Evolutionary conservation across 2,888 invertebrate species (phyloP).

Genomic region (Carpatolechia fugitivella): DNA sequence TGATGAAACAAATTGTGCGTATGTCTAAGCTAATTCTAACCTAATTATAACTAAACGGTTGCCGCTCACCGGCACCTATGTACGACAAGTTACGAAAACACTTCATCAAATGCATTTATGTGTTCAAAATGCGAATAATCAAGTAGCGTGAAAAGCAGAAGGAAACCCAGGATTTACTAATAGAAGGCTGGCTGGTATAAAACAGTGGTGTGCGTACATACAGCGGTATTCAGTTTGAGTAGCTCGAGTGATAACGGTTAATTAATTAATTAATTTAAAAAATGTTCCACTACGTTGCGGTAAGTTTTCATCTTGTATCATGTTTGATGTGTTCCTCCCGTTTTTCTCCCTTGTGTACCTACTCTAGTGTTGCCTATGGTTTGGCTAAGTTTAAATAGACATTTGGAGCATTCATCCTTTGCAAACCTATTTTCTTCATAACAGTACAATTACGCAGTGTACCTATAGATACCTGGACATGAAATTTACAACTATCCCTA

Average conservation of each 20-base stretch:
- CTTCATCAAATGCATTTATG: slow-evolving; percentile 29
- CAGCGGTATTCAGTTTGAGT: slow-evolving; percentile 31
- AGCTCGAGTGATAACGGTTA: slow-evolving; percentile 34
- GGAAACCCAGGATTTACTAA: slow-evolving; percentile 59
- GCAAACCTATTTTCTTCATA: too few species aligned
- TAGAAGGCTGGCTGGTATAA: slow-evolving; percentile 47
- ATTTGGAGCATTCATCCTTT: too few species aligned
- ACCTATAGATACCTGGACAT: too few species aligned
- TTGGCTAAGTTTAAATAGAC: too few species aligned
- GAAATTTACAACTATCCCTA: too few species aligned
- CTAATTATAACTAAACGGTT: slow-evolving; percentile 37
- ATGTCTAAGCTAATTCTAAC: slow-evolving; percentile 32
- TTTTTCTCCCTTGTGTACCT: not conserved
- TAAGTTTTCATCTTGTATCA: slow-evolving; percentile 36
- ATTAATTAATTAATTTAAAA: slow-evolving; percentile 25
- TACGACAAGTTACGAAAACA: slow-evolving; percentile 60
- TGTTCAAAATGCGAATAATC: slow-evolving; percentile 46
- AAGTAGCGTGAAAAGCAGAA: slow-evolving; percentile 64
- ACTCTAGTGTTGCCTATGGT: not conserved
- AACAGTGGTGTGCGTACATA: slow-evolving; percentile 34
- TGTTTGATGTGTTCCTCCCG: too few species aligned
- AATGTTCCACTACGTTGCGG: slow-evolving; percentile 62
- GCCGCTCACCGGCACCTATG: slow-evolving; percentile 30
- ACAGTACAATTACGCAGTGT: too few species aligned
- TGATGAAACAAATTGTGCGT: slow-evolving; percentile 43